Conservation (phyloP, 2,888 invertebrate genomes). For the Drosophila birchii region DNA sequence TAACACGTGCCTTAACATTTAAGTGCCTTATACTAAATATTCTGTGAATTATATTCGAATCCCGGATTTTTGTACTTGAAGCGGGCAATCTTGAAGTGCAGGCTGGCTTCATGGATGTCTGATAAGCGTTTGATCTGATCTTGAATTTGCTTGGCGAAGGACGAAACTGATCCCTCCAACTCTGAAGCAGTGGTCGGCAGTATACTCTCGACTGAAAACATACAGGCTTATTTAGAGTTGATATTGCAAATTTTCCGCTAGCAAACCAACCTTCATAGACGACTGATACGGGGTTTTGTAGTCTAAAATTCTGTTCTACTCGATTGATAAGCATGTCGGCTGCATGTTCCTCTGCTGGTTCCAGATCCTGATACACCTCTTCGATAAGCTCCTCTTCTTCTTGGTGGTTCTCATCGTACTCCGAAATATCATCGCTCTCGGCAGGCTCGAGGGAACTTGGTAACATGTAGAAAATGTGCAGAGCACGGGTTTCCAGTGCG, state of each 20-base stretch:
- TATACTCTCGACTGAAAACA: constrained; percentile 5
- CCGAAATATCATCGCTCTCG: constrained; percentile 68
- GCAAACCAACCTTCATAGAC: constrained; percentile 70
- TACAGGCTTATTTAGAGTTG: too few species aligned
- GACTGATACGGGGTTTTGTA: constrained; percentile 66
- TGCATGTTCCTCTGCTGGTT: constrained; percentile 58
- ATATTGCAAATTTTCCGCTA: rapidly evolving
- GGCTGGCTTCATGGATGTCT: constrained; percentile 81
- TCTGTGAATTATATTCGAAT: constrained; percentile 75
- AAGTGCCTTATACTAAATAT: background rate
- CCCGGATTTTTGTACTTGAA: constrained; percentile 84
- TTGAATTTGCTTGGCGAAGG: constrained; percentile 72
- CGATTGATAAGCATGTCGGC: constrained; percentile 74
- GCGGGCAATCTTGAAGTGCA: constrained; percentile 83
- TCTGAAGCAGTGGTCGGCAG: background rate
- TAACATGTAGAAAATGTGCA: constrained; percentile 69
- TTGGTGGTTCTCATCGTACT: constrained; percentile 25
- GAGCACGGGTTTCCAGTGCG: constrained; percentile 79
- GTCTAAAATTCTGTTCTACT: constrained; percentile 56
- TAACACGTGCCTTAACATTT: background rate
- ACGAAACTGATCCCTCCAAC: background rate
- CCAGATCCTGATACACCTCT: constrained; percentile 56
- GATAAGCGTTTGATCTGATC: constrained; percentile 82
- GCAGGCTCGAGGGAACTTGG: background rate
- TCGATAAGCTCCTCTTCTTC: background rate